These are phyloP conservation scores for Aethina tumida DNA, from an alignment of 1,140 invertebrate genomes.

Conservation along the genomic window DNA sequence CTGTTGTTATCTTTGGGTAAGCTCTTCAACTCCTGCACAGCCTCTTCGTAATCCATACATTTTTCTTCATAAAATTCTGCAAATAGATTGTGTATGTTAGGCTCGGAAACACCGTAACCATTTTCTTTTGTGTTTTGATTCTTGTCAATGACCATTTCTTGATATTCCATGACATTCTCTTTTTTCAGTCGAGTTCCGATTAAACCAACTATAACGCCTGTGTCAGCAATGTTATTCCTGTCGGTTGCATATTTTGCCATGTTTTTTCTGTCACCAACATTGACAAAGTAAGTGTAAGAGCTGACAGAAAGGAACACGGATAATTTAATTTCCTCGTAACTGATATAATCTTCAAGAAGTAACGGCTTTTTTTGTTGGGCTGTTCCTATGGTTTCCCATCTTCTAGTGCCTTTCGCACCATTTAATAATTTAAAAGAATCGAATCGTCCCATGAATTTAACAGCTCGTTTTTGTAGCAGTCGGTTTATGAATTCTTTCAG, in stretches of 20 bases:
- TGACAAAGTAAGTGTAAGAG: constrained; percentile 25
- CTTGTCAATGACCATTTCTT: constrained; percentile 38
- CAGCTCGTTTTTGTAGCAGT: constrained; percentile 44
- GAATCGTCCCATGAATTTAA: constrained; percentile 39
- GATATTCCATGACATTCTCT: constrained; percentile 38
- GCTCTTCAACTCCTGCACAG: constrained; percentile 5
- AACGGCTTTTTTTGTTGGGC: constrained; percentile 37
- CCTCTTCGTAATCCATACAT: constrained; percentile 16
- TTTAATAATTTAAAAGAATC: constrained; percentile 44
- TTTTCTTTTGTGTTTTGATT: constrained; percentile 37
- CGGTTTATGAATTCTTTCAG: constrained; percentile 45
- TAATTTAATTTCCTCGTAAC: constrained; percentile 28
- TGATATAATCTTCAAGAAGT: constrained; percentile 20
- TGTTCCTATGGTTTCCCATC: constrained; percentile 40
- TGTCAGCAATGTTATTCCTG: constrained; percentile 17
- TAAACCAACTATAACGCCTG: constrained; percentile 31
- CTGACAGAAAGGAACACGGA: constrained; percentile 25
- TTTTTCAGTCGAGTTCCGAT: constrained; percentile 39
- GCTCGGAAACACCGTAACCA: constrained; percentile 35
- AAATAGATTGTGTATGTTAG: constrained; percentile 33
- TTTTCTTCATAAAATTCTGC: constrained; percentile 25
- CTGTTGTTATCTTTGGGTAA: constrained; percentile 8
- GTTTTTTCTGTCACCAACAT: constrained; percentile 24
- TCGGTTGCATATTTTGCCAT: constrained; percentile 12
- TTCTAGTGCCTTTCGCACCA: constrained; percentile 36